A percentile compares a stretch with the other conserved stretches of the same genome.
Evolutionary conservation across 2,888 invertebrate genomes (phyloP).

Genomic region (Charanyca ferruginea): DNA sequence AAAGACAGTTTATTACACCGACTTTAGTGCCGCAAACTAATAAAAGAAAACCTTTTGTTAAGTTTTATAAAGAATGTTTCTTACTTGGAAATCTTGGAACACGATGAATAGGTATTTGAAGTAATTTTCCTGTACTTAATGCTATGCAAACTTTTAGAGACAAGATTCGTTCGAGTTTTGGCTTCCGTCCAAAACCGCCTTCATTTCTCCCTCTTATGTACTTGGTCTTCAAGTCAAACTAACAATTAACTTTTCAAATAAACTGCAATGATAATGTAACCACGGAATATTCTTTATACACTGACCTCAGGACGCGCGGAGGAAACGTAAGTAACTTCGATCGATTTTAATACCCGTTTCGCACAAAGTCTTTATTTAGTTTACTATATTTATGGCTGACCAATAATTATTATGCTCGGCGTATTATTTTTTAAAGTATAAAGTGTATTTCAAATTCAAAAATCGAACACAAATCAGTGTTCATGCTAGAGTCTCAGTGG

Average conservation of each 20-base stretch:
- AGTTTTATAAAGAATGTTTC: slow-evolving; percentile 34
- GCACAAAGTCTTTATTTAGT: too few relatives aligned
- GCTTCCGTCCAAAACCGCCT: slow-evolving; percentile 41
- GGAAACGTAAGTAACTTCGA: too few relatives aligned
- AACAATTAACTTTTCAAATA: slow-evolving; percentile 46
- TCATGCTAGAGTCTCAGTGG: not conserved
- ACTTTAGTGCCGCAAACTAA: slow-evolving; percentile 7
- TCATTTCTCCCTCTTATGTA: slow-evolving; percentile 34
- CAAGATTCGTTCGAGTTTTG: slow-evolving; percentile 54
- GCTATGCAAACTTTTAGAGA: slow-evolving; percentile 56
- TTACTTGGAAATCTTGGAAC: slow-evolving; percentile 30
- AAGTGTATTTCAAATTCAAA: not conserved
- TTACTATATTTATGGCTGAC: too few relatives aligned
- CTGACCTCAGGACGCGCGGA: too few relatives aligned
- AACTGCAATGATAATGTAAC: slow-evolving; percentile 26
- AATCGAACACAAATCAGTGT: not conserved
- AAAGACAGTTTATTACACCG: slow-evolving; percentile 1
- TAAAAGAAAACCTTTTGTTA: slow-evolving; percentile 41
- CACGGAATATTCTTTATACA: not conserved
- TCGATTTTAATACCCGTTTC: not conserved
- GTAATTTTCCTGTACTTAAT: slow-evolving; percentile 52
- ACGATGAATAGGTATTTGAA: slow-evolving; percentile 43
- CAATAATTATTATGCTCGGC: too few relatives aligned
- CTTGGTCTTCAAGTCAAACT: slow-evolving; percentile 30
- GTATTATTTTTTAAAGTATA: too few relatives aligned